Base-by-base conservation (phyloP, 1,140 invertebrate genomes). In the Drosophila micromelanica region DNA sequence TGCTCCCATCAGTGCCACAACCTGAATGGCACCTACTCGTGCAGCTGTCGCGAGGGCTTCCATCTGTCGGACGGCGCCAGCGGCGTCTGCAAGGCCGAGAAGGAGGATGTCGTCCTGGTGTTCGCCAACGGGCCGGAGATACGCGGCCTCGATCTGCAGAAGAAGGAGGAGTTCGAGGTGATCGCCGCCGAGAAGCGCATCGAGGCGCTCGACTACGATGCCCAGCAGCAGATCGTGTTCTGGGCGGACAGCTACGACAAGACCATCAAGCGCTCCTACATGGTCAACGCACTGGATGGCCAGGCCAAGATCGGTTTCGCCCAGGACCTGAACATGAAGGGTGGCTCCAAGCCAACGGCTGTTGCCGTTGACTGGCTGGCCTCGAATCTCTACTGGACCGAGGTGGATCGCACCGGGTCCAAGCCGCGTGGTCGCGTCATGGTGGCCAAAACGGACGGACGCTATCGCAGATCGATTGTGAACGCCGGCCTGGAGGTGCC, bases 361-460 rank as follows among this genome's bases (percentile, higher is more conserved):
- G 91, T 99, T 0, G 96, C 97, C 1, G 94, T 99, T 0, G 98
- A 99, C 91, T 99, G 98, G 96, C 94, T 98, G 12, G 96, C 95
- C 5, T 96, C 96, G 52, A 99, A 99, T 92, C 92, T 99, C 0
- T 99, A 98, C 90, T 99, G 98, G 98, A 97, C 97, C 0, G 98
- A 99, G 91, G 94, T 95, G 0, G 97, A 98, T 79, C 90, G 95
- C 15, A 95, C 95, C 1, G 95, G 95, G 0, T 94, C 95, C 0
- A 96, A 96, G 86, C 94, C 95, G 0, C 93, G 94, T 42, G 96
- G 97, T 11, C 93, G 95, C 59, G 95, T 99, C 2, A 96, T 98
- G 93, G 97, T 98, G 0, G 95, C 97, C 1, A 96, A 96, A 87
- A 95, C 96, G 1, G 98, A 99, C 91, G 98, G 98, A 6, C 93